These are phyloP conservation scores for Saccostrea echinata DNA, from an alignment of 1,140 invertebrate species.

Conservation along the genomic window DNA sequence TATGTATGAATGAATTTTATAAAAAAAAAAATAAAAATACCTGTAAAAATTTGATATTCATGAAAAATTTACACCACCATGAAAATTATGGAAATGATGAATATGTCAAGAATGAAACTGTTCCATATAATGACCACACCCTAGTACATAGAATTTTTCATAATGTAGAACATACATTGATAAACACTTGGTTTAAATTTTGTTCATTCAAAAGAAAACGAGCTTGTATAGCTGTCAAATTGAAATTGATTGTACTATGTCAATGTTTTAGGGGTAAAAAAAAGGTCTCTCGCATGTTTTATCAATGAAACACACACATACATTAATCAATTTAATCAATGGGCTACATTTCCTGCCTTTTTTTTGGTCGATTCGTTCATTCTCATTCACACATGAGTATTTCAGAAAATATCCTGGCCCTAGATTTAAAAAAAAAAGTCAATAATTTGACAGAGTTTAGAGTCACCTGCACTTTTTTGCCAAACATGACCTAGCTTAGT, in stretches of 20 bases:
- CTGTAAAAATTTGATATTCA: background rate
- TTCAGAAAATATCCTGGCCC: background rate
- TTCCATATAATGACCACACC: background rate
- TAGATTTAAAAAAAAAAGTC: background rate
- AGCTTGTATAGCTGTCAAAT: constrained; percentile 17
- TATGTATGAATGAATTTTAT: background rate
- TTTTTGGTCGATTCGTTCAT: constrained; percentile 26
- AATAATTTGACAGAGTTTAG: background rate
- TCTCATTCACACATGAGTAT: background rate
- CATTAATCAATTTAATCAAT: constrained; percentile 34
- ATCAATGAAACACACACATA: constrained; percentile 24
- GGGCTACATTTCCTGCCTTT: constrained; percentile 20
- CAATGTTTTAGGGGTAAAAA: constrained; percentile 10
- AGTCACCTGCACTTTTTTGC: constrained; percentile 6
- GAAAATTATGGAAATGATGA: background rate
- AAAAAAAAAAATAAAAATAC: background rate
- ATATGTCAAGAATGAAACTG: background rate
- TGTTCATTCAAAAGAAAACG: background rate
- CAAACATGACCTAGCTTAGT: constrained; percentile 2
- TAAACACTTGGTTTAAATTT: background rate
- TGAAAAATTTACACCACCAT: background rate
- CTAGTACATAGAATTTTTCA: background rate
- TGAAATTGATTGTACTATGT: constrained; percentile 25
- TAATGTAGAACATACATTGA: background rate
- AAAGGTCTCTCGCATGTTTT: background rate